Evolutionary conservation across 2,888 invertebrate species (phyloP).

Genomic region (Trissonchulus sp.): DNA sequence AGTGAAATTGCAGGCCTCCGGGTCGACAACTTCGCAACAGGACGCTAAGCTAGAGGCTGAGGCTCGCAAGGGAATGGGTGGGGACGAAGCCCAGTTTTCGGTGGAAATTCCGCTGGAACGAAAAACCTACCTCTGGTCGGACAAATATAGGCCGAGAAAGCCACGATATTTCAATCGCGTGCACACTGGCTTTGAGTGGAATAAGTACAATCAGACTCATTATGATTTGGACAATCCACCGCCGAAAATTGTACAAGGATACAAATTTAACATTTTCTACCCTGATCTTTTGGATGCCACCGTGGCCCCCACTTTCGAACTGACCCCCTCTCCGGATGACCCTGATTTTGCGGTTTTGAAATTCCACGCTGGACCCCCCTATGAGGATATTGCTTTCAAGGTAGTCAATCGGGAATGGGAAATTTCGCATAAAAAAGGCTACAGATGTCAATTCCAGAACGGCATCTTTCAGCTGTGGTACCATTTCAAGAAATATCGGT

Average conservation of each 20-base stretch:
- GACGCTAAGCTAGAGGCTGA: constrained; percentile 68
- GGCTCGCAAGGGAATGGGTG: constrained; percentile 74
- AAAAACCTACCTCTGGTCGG: constrained; percentile 87
- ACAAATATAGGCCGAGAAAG: constrained; percentile 93
- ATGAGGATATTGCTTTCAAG: constrained; percentile 98
- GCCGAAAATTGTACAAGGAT: constrained; percentile 98
- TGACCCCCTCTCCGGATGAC: constrained; percentile 64
- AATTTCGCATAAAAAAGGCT: constrained; percentile 93
- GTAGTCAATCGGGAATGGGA: constrained; percentile 99
- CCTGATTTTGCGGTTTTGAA: constrained; percentile 86
- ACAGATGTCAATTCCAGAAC: constrained; percentile 97
- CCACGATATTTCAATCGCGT: constrained; percentile 90
- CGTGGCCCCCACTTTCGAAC: constrained; percentile 82
- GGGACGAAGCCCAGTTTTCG: constrained; percentile 69
- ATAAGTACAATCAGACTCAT: constrained; percentile 99
- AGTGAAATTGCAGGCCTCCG: constrained; percentile 62
- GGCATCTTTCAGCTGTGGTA: constrained; percentile 99
- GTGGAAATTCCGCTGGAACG: constrained; percentile 72
- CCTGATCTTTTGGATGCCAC: constrained; percentile 93
- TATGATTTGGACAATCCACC: constrained; percentile 99
- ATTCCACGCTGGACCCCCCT: constrained; percentile 97
- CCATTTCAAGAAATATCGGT: constrained; percentile 95
- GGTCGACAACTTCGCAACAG: constrained; percentile 55
- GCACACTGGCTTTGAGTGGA: constrained; percentile 92
- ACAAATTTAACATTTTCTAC: constrained; percentile 99